Evolutionary conservation across 2,797 vertebrate genomes (phyloP).

Genomic region (Apodemus agrarius): DNA sequence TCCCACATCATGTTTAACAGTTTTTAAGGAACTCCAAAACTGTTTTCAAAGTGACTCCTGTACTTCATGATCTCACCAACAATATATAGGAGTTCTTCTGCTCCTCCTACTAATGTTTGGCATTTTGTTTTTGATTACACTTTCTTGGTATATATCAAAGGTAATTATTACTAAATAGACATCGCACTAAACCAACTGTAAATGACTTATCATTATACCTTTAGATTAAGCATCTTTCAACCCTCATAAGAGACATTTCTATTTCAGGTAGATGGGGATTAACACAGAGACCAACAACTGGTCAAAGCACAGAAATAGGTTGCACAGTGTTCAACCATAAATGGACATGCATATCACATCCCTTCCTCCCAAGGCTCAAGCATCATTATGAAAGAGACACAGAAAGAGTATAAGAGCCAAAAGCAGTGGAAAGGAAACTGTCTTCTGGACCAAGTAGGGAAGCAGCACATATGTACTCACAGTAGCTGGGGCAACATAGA

Average conservation of each 20-base stretch:
- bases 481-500: background rate
- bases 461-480: background rate
- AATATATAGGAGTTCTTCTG: background rate
- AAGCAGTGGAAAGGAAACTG: background rate
- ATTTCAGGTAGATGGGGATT: background rate
- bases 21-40: background rate
- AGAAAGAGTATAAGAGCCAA: background rate
- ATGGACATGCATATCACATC: background rate
- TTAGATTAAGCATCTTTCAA: background rate
- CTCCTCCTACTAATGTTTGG: background rate
- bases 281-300: background rate
- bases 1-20: background rate
- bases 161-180: background rate
- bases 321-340: background rate
- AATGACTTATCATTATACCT: background rate
- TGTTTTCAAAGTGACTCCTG: background rate
- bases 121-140: background rate
- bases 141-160: background rate
- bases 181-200: background rate
- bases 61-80: background rate
- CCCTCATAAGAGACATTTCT: background rate
- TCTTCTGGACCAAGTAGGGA: background rate
- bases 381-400: background rate
- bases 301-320: background rate
- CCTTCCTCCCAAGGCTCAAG: background rate